Conservation (phyloP, 2,888 invertebrate genomes). For the Idaea dimidiata region DNA sequence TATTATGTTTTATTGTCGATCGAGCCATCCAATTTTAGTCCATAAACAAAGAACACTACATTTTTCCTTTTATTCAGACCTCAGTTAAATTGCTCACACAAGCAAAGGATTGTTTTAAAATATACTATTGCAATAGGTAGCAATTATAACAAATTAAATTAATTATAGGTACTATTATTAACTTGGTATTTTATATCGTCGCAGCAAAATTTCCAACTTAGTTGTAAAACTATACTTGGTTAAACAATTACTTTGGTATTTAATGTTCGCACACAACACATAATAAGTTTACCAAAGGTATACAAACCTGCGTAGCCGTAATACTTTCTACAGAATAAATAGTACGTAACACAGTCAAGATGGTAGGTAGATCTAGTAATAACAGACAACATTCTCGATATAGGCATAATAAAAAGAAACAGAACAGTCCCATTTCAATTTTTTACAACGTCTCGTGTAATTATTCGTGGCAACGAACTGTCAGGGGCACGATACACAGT, state of each 20-base stretch:
- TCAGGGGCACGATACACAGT: neutral
- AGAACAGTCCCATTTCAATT: conserved; percentile 37
- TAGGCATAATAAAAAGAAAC: conserved; percentile 51
- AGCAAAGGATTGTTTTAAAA: neutral
- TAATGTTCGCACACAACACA: conserved; percentile 25
- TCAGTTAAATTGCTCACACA: too few species aligned
- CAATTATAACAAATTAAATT: neutral
- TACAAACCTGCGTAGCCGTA: conserved; percentile 23
- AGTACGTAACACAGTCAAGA: conserved; percentile 26
- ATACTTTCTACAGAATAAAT: too few species aligned
- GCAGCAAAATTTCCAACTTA: neutral
- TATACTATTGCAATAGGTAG: neutral
- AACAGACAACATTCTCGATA: conserved; percentile 43
- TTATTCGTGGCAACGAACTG: conserved; percentile 63
- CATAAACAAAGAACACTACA: too few species aligned
- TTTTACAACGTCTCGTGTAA: conserved; percentile 57
- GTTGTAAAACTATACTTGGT: neutral
- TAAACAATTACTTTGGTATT: neutral
- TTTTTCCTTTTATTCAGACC: too few species aligned
- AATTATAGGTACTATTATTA: neutral
- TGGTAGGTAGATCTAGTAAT: conserved; percentile 30
- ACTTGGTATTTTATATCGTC: neutral
- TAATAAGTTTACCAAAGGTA: conserved; percentile 21
- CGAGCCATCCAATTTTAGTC: too few species aligned
- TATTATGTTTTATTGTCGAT: too few species aligned